Evolutionary conservation across 1,140 invertebrate species (phyloP).

Genomic region (Bombus huntii): DNA sequence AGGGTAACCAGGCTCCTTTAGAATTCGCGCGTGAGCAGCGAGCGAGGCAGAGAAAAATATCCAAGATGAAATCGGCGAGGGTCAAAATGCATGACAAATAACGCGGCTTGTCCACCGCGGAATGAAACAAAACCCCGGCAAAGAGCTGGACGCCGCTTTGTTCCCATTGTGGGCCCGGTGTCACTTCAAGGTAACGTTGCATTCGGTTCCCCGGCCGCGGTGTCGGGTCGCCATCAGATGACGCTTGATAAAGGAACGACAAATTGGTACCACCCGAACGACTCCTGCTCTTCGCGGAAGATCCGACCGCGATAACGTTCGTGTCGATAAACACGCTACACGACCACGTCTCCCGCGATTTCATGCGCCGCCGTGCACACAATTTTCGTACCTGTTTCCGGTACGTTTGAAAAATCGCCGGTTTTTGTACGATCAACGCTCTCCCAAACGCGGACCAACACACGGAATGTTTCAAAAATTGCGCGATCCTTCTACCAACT

Average conservation of each 20-base stretch:
- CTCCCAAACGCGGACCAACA: not conserved
- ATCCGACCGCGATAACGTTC: conserved; percentile 72
- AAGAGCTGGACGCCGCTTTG: conserved; percentile 75
- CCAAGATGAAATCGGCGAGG: conserved; percentile 78
- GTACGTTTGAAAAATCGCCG: conserved; percentile 44
- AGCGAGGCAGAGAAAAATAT: conserved; percentile 77
- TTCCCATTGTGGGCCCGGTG: conserved; percentile 78
- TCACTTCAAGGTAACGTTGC: conserved; percentile 78
- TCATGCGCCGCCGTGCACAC: conserved; percentile 46
- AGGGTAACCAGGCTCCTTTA: conserved; percentile 37
- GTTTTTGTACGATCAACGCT: not conserved
- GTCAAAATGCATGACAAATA: conserved; percentile 81
- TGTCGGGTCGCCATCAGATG: conserved; percentile 81
- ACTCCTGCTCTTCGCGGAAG: conserved; percentile 76
- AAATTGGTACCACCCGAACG: conserved; percentile 81
- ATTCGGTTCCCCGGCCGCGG: conserved; percentile 71
- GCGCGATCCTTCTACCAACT: not conserved
- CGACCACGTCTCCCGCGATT: conserved; percentile 45
- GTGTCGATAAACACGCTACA: conserved; percentile 77
- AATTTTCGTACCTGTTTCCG: conserved; percentile 44
- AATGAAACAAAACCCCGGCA: conserved; percentile 80
- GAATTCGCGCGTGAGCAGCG: conserved; percentile 55
- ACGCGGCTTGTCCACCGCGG: conserved; percentile 74
- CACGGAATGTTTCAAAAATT: not conserved
- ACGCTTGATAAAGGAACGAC: conserved; percentile 80